These are phyloP conservation scores for Orthosia gothica DNA, from an alignment of 2,888 invertebrate genomes.

Conservation along the genomic window DNA sequence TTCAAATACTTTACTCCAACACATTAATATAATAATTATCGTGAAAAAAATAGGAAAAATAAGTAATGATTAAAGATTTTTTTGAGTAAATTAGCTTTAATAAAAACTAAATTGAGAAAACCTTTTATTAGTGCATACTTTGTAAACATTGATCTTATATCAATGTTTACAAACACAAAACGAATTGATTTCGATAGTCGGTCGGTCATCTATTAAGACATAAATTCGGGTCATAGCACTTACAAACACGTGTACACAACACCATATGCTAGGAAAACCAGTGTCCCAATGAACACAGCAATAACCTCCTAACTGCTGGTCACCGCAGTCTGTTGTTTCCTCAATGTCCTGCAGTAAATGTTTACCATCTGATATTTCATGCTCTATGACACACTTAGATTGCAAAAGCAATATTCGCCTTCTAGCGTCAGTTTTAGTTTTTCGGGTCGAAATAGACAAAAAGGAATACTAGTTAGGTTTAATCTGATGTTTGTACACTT, in stretches of 20 bases:
- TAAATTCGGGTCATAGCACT: neutral
- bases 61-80: too few species aligned
- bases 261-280: neutral
- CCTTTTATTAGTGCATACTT: too few species aligned
- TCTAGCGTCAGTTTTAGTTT: neutral
- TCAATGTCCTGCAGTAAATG: conserved; percentile 19
- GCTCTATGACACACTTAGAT: conserved; percentile 7
- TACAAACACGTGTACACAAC: neutral
- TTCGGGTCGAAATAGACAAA: neutral
- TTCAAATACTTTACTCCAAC: neutral
- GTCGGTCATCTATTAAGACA: too few species aligned
- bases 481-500: neutral
- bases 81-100: too few species aligned
- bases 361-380: conserved; percentile 35
- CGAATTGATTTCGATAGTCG: too few species aligned
- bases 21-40: conserved; percentile 19
- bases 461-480: neutral
- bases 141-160: too few species aligned
- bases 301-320: conserved; percentile 18
- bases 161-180: too few species aligned
- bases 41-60: conserved; percentile 1
- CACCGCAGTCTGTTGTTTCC: conserved; percentile 1
- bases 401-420: conserved; percentile 33
- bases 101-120: too few species aligned
- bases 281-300: conserved; percentile 6